Evolutionary conservation across 2,888 invertebrate genomes (phyloP), one percentile per base, ranked within the genome.

Genomic region (Zonitis immaculata): DNA sequence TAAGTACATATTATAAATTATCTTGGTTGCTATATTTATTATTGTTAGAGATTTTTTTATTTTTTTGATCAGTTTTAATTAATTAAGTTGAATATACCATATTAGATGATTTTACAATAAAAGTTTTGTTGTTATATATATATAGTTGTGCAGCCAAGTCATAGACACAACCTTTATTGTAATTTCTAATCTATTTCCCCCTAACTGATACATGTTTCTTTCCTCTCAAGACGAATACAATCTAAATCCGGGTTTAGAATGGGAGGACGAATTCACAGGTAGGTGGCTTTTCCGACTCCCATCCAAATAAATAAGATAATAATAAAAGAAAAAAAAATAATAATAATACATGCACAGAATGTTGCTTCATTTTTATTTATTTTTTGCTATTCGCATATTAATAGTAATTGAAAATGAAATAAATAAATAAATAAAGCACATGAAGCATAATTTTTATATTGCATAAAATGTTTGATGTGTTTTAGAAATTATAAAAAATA

Each of bases 251-350:
- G 92, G 92, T 91, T 93, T 95, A 93, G 95, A 95, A 85, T 95
- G 95, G 95, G 95, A 95, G 88, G 95, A 95, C 91, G 95, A 95
- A 85, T 95, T 95, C 83, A 92, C 94, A 95, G 94, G 95, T 95
- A 95, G 92, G 94, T 89, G 83, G 71, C 70, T 69, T 69, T 71
- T 68, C 66, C 66, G 64, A 60, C 61, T 62, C 63, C 58, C 61
- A 78, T 59, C 60, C 57, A 57, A 56, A 49, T 56, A 28, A n/a
- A n/a, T n/a, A n/a, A n/a, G n/a, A n/a, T n/a, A n/a, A n/a, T n/a
- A n/a, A n/a, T 32, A 9, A 35, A 18, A 35, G 4, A 20, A 39
- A 20, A 20, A 39, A 3, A 18, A 22, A 35, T 1, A 20, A 18
- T 14, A 7, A 14, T 32, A 32, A 32, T n/a, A 44, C 44, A 49